Percentiles rank a stretch among this genome's conserved stretches.
Evolutionary conservation across 2,113 vertebrate genomes (phyloP).

Genomic region (Pomatostomus ruficeps): DNA sequence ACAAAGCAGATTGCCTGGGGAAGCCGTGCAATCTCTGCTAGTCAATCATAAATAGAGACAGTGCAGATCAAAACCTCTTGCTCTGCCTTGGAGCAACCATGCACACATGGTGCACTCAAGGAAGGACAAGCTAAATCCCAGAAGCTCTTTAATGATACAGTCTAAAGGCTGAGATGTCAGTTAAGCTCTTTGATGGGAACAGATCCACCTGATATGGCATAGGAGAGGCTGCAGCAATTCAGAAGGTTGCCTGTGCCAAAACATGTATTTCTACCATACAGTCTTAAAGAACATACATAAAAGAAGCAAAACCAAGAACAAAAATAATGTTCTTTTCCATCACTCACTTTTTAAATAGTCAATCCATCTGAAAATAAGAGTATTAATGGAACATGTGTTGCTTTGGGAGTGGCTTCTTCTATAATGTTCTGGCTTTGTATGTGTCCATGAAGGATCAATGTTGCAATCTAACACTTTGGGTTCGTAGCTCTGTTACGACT

Average conservation of each 20-base stretch:
- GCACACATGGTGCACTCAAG: background rate
- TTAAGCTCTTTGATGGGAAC: background rate
- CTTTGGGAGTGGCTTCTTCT: background rate
- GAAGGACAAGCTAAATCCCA: slow-evolving; percentile 28
- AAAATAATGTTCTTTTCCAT: background rate
- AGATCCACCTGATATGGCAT: background rate
- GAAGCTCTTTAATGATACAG: slow-evolving; percentile 5
- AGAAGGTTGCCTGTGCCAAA: background rate
- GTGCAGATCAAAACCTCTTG: slow-evolving; percentile 8
- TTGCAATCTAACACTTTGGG: background rate
- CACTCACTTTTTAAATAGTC: background rate
- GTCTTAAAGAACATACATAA: background rate
- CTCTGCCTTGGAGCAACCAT: background rate
- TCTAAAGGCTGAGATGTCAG: background rate
- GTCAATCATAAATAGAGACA: slow-evolving; percentile 60
- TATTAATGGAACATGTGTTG: background rate
- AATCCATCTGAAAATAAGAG: background rate
- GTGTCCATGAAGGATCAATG: background rate
- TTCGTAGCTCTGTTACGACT: background rate
- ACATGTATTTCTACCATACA: background rate
- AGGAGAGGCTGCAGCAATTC: background rate
- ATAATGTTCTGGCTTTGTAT: background rate
- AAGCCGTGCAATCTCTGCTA: slow-evolving; percentile 5
- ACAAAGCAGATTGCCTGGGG: slow-evolving; percentile 12
- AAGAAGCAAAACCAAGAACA: background rate